These are phyloP conservation scores for Callorhinus ursinus DNA, from an alignment of 2,113 vertebrate genomes.

Conservation along the genomic window DNA sequence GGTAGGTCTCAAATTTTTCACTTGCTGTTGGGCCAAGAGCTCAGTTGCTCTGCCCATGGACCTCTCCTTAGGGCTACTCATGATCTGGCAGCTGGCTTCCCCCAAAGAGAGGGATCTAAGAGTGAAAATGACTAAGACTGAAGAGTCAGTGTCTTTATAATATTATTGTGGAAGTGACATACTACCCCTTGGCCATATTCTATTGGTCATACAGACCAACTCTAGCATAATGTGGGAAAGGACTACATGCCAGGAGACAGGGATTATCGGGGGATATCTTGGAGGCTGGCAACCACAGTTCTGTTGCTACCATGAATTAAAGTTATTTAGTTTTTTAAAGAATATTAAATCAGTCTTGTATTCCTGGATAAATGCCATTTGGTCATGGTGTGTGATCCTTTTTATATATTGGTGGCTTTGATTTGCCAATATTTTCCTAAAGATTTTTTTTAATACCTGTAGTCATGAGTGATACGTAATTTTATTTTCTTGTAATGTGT, in stretches of 20 bases:
- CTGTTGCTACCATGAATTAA: background rate
- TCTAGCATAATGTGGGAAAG: background rate
- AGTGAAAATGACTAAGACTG: background rate
- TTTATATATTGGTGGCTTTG: background rate
- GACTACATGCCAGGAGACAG: background rate
- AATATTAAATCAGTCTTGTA: background rate
- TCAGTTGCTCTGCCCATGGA: background rate
- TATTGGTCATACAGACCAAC: background rate
- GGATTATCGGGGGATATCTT: background rate
- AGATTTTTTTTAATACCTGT: background rate
- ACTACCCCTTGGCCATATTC: too few species aligned
- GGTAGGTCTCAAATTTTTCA: too few species aligned
- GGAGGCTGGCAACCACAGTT: background rate
- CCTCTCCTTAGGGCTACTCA: background rate
- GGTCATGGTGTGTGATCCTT: background rate
- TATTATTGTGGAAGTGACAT: background rate
- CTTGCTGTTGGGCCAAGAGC: background rate
- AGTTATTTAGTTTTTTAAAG: background rate
- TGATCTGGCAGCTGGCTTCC: background rate
- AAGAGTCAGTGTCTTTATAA: background rate
- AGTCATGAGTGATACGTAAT: background rate
- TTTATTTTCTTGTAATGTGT: background rate
- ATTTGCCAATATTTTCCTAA: background rate
- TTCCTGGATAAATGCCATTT: background rate
- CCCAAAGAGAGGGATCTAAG: background rate